Base-by-base conservation (phyloP, 2,888 invertebrate genomes). In the Trimorus sp. region DNA sequence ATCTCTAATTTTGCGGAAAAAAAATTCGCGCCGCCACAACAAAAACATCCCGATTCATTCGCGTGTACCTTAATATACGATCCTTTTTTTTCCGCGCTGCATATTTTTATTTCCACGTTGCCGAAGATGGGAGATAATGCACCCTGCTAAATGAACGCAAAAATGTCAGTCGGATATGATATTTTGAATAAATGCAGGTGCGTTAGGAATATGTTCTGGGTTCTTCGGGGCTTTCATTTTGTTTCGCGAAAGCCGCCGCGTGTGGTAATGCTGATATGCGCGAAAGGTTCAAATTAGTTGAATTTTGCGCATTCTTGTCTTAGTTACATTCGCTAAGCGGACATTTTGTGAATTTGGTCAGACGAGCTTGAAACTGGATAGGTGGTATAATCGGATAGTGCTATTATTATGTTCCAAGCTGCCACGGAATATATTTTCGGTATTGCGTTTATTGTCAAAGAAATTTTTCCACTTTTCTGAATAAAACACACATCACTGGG, bases 281-380 rank as follows among this genome's bases (percentile, higher is more conserved):
- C 81, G 69, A 77, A 82, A 71, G 69, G 78, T 71, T 70, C 60
- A 78, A 75, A 78, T 78, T 82, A 75, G 78, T 82, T 74, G 78
- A 66, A 78, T 78, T 82, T 82, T 54, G 82, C 77, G 82, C 82
- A 82, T 82, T 82, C 82, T 82, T 82, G 77, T 82, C 77, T 82
- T 82, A 82, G 77, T 78, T 71, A 69, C 82, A 82, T 42, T 54
- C 77, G 74, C 74, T 82, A 74, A 78, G 82, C 82, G 82, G 74
- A 81, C 81, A 81, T 81, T 78, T 82, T 74, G 82, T 74, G 77
- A 69, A 78, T 82, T 82, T 63, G 77, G 77, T 69, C 74, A 70
- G 77, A 81, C 81, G 77, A 77, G 77, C 77, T 81, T 73, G 81
- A 81, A 77, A 77, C 81, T 77, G 73, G 81, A 77, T 77, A 77